Evolutionary conservation across 2,888 invertebrate species (phyloP), one percentile per base, ranked within the genome.

Genomic region (Matsumyia berberina): DNA sequence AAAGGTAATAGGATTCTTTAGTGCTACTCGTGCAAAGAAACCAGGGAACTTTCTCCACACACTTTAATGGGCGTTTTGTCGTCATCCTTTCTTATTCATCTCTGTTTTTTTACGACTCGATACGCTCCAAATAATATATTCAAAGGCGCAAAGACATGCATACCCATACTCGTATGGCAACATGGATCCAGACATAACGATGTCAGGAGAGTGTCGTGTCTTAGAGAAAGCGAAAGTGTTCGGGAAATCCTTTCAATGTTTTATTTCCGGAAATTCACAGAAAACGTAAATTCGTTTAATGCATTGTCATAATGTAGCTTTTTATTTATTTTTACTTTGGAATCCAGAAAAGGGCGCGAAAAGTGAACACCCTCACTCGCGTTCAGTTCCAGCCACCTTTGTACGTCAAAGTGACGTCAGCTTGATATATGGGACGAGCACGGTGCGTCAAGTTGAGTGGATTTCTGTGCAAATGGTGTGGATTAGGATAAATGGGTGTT

Each of bases 231-330:
- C 60, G 33, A 67, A 62, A 62, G 55, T 62, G 67, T 60, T 62
- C 62, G 5, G 77, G 77, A 77, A 64, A 81, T 70, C 81, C 81
- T 64, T 76, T 74, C 37, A 69, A 57, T 74, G 35, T 55, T 81
- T 58, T 70, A 60, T 76, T 46, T 81, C 60, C 67, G 51, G 33
- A 66, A 77, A 81, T 64, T 77, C 51, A 2, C 58, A 74, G 33
- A 76, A 77, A 70, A 70, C 77, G 57, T 77, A 76, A 76, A 64
- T 70, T 70, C 37, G 62, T 81, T 81, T 64, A 64, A 81, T 81
- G 62, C 62, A 69, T 81, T 81, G 69, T 49, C 67, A 74, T 76
- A 73, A 76, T 76, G 69, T 62, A 39, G 51, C 31, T 62, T 33
- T 58, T 77, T 70, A 64, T 51, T 66, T 58, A 12, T 58, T 67